phyloP scores from a whole-genome alignment of 1,140 invertebrate genomes.

The Drosophila ogumai region DNA sequence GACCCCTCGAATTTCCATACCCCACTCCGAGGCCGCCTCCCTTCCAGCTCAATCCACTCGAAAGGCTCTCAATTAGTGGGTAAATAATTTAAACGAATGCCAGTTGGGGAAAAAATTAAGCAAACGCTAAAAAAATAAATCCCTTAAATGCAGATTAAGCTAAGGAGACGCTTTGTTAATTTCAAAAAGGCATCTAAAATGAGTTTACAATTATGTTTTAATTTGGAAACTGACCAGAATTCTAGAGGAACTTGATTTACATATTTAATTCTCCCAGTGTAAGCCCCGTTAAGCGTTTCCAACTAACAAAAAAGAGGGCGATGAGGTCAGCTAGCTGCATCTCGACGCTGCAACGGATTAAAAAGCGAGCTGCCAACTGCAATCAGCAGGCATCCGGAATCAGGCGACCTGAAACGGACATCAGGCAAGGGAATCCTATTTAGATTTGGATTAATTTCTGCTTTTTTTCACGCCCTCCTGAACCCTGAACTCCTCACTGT shows the following conservation, averaged over 20 bases:
- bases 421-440: constrained; percentile 21
- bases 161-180: background rate
- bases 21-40: background rate
- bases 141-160: background rate
- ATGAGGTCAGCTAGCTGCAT: constrained; percentile 17
- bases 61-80: constrained; percentile 44
- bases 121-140: background rate
- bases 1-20: constrained; percentile 11
- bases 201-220: background rate
- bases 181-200: background rate
- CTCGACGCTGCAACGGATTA: constrained; percentile 4
- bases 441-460: constrained; percentile 5
- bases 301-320: constrained; percentile 8
- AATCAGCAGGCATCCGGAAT: constrained; percentile 28
- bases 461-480: background rate
- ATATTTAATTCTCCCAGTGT: background rate
- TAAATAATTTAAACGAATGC: constrained; percentile 28
- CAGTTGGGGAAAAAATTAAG: constrained; percentile 9
- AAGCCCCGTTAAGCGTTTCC: background rate
- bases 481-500: background rate
- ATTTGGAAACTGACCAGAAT: background rate
- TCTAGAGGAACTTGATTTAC: accelerated
- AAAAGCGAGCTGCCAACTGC: constrained; percentile 34
- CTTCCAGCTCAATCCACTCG: constrained; percentile 27
- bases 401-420: constrained; percentile 42